Conservation (phyloP, 2,113 vertebrate species). For the Heliornis fulica region DNA sequence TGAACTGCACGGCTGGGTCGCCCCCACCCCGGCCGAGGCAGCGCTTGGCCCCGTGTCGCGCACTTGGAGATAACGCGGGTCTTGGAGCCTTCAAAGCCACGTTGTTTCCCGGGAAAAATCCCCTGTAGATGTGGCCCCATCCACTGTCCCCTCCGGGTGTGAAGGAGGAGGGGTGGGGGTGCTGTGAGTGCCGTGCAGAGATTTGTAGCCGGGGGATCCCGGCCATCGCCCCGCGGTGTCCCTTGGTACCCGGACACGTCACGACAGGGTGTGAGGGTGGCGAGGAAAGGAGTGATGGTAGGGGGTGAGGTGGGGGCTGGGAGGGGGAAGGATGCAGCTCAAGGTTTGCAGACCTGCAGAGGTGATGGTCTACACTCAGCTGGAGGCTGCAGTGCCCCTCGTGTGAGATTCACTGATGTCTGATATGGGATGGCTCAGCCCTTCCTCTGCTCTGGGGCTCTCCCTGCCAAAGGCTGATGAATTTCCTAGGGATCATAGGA, state of each 20-base stretch:
- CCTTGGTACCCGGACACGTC: not conserved
- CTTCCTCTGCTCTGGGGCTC: not conserved
- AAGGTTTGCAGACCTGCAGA: not conserved
- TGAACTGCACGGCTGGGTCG: constrained; percentile 24
- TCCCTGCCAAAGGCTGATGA: not conserved
- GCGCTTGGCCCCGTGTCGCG: fast-evolving
- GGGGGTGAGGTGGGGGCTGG: fast-evolving
- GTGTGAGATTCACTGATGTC: not conserved
- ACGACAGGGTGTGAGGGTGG: not conserved
- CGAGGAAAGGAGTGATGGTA: not conserved
- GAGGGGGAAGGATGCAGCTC: too few relatives aligned
- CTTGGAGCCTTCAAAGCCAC: not conserved
- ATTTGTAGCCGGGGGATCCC: not conserved
- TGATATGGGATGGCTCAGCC: not conserved
- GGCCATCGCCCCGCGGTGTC: fast-evolving
- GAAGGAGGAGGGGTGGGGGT: too few relatives aligned
- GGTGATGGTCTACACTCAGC: fast-evolving
- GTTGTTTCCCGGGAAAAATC: not conserved
- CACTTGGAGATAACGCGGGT: too few relatives aligned
- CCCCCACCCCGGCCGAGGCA: not conserved
- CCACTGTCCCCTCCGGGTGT: not conserved
- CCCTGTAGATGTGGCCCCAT: fast-evolving
- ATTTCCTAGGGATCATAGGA: not conserved
- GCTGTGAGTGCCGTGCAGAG: not conserved
- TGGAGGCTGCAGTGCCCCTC: not conserved